Evolutionary conservation across 2,113 vertebrate species (phyloP).

Genomic region (Ictalurus punctatus): DNA sequence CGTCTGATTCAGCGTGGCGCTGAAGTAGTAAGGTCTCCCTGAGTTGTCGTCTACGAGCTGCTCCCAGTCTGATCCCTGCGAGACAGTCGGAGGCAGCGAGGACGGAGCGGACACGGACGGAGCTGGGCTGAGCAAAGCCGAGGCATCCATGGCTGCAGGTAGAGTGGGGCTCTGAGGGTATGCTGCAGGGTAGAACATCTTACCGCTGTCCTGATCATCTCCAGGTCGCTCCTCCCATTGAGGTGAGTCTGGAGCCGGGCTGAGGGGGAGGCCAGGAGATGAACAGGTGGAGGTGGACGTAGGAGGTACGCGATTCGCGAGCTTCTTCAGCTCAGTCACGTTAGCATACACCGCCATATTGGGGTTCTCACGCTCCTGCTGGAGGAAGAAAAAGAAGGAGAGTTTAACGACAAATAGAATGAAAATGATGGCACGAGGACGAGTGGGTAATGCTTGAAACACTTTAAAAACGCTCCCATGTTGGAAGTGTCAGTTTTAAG

Average conservation of each 20-base stretch:
- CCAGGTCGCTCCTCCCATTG: conserved; percentile 84
- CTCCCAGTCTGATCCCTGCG: conserved; percentile 71
- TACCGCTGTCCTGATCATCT: conserved; percentile 75
- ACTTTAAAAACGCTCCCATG: neutral
- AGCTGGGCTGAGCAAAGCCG: conserved; percentile 40
- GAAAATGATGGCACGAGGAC: neutral
- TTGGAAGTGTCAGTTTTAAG: neutral
- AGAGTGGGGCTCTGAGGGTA: conserved; percentile 63
- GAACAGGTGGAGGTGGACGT: conserved; percentile 1
- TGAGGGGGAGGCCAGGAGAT: conserved; percentile 23
- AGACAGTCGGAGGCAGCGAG: conserved; percentile 38
- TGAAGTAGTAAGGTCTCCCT: conserved; percentile 81
- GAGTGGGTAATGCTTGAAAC: no score
- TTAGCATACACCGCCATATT: conserved; percentile 77
- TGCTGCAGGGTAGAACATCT: conserved; percentile 75
- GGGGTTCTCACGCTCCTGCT: conserved; percentile 54
- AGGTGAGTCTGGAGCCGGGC: conserved; percentile 42
- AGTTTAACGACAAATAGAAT: neutral
- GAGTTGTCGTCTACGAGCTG: conserved; percentile 77
- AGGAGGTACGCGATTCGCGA: fast-evolving
- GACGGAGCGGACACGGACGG: conserved; percentile 39
- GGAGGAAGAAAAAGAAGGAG: neutral
- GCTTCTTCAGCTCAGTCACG: conserved; percentile 70
- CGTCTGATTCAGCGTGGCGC: conserved; percentile 74
- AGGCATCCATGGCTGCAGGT: conserved; percentile 36